Percentiles rank a stretch among this genome's conserved stretches.
Conservation (phyloP, 23 tunicate genomes). For the Corella eumyota region DNA sequence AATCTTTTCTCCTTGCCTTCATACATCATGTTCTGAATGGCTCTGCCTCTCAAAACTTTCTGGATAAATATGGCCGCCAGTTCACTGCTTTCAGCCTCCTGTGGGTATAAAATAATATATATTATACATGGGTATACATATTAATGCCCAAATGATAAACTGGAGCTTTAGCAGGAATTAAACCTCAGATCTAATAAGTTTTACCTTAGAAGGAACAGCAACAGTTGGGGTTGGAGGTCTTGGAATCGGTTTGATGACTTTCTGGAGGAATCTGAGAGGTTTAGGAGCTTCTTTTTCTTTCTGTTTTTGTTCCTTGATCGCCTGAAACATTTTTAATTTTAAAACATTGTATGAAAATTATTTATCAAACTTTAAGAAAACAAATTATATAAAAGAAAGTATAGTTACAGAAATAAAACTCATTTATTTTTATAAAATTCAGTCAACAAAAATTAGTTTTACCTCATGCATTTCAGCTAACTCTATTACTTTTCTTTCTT, state of each 20-base stretch:
- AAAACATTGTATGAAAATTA: background rate
- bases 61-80: constrained; percentile 84
- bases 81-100: constrained; percentile 60
- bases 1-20: constrained; percentile 80
- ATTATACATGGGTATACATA: background rate
- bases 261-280: constrained; percentile 68
- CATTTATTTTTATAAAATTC: no score
- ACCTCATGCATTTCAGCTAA: constrained; percentile 74
- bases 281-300: constrained; percentile 57
- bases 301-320: constrained; percentile 60
- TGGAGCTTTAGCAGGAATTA: no score
- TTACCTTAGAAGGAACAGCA: constrained; percentile 61
- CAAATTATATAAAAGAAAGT: background rate
- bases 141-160: background rate
- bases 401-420: background rate
- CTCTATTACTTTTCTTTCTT: constrained; percentile 53
- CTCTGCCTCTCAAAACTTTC: constrained; percentile 76
- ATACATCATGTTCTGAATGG: constrained; percentile 87
- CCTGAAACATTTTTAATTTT: constrained; percentile 21
- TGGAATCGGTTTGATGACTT: constrained; percentile 78
- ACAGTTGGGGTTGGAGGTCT: constrained; percentile 92
- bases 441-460: no score
- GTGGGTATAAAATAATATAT: background rate
- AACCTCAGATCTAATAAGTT: background rate
- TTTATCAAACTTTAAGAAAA: no score